Evolutionary conservation across 2,797 vertebrate genomes (phyloP), one percentile per base, ranked within the genome.

Genomic region (Huso huso): DNA sequence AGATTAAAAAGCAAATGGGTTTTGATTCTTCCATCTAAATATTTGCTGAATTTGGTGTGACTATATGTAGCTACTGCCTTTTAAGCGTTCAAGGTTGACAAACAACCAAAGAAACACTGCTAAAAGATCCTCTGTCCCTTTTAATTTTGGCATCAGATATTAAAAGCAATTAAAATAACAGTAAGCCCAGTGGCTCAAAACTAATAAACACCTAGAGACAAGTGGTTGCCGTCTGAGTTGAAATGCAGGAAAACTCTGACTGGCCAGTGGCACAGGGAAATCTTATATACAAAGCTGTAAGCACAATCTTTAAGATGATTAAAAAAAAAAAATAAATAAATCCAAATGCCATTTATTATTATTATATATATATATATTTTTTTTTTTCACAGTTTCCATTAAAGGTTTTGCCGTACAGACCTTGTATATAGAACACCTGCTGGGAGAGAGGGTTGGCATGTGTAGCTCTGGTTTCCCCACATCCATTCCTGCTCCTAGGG

Each of bases 191-290:
- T 18, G 61, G 66, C 66, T 61, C 49, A 61, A 61, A 61, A 67
- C 58, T n/a, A 61, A 61, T 61, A 51, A 61, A 61, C 66, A 61
- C 66, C 66, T 67, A 59, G 48, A 66, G 65, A 61, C 12, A 50
- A 23, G 48, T 13, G 53, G 48, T 23, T 58, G 64, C 53, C 48
- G 10, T 23, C 15, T 13, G 48, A 55, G 48, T 59, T 65, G 59
- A 13, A 63, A 70, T 18, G 23, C 55, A 61, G 69, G 69, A 52
- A 60, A 49, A 57, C 49, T 11, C 18, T 64, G 53, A 51, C 18
- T 11, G 5, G 13, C 69, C 62, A 10, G 52, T 51, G 61, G 53
- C 62, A 62, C 9, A n/a, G 52, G 65, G 55, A 64, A 37, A 53
- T 13, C 49, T 66, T 66, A 66, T 18, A 65, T 8, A 12, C 12